Conservation (phyloP, 2,888 invertebrate species). For the Lithophane socia region DNA sequence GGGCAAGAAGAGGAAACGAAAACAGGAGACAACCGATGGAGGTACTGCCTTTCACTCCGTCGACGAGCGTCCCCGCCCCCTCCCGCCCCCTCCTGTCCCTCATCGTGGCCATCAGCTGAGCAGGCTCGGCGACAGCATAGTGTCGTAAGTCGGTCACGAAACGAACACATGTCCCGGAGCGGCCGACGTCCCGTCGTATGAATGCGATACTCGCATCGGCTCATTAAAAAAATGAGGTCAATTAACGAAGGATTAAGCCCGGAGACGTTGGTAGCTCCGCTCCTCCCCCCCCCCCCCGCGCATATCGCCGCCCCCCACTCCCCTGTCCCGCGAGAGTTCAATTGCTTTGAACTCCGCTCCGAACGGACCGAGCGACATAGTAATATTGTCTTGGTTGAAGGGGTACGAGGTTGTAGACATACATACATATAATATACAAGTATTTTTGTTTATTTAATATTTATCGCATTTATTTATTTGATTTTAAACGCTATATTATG, state of each 20-base stretch:
- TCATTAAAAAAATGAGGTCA: constrained; percentile 87
- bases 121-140: constrained; percentile 43
- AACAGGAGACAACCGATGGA: constrained; percentile 99
- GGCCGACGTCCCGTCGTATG: constrained; percentile 79
- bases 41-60: constrained; percentile 93
- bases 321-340: constrained; percentile 81
- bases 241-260: constrained; percentile 86
- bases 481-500: constrained; percentile 84
- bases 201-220: constrained; percentile 73
- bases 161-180: constrained; percentile 73
- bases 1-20: constrained; percentile 99
- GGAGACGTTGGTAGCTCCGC: constrained; percentile 84
- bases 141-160: constrained; percentile 72
- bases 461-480: constrained; percentile 89
- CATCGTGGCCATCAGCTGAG: constrained; percentile 55
- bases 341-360: constrained; percentile 84
- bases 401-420: constrained; percentile 89
- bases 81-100: constrained; percentile 54
- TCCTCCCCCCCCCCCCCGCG: constrained; percentile 63
- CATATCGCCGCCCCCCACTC: constrained; percentile 63
- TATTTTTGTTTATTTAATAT: constrained; percentile 87
- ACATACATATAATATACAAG: constrained; percentile 75
- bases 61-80: constrained; percentile 72
- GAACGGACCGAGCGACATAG: constrained; percentile 81
- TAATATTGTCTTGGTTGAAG: constrained; percentile 88